These are phyloP conservation scores for Mastigias papua DNA, from an alignment of 30 jellyfish, hydroid and myxozoan genomes.

Conservation along the genomic window DNA sequence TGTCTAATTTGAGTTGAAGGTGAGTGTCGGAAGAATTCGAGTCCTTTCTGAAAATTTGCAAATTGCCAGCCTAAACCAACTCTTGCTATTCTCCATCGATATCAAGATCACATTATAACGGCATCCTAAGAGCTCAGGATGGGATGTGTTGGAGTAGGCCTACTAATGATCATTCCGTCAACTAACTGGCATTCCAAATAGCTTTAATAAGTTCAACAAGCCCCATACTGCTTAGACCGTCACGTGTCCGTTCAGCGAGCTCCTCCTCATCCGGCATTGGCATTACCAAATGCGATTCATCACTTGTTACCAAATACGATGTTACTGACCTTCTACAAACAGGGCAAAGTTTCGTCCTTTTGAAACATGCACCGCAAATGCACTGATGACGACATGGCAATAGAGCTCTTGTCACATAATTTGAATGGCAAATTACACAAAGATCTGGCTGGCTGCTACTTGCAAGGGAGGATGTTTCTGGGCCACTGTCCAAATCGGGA, in stretches of 20 bases:
- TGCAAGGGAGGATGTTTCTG: slow-evolving; percentile 19
- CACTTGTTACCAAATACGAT: slow-evolving; percentile 65
- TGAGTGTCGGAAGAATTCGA: background rate
- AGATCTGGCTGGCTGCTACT: slow-evolving; percentile 26
- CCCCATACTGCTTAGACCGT: slow-evolving; percentile 73
- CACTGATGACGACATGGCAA: slow-evolving; percentile 93
- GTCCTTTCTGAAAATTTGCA: no score
- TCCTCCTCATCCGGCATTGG: slow-evolving; percentile 73
- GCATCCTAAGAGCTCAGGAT: no score
- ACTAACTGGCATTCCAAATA: slow-evolving; percentile 88
- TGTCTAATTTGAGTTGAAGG: background rate
- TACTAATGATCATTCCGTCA: background rate
- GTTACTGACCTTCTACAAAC: slow-evolving; percentile 67
- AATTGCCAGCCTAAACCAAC: no score
- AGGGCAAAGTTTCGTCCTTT: slow-evolving; percentile 74
- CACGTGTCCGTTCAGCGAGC: slow-evolving; percentile 61
- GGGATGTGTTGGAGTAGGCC: background rate
- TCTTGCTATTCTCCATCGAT: no score
- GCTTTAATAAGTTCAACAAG: slow-evolving; percentile 69
- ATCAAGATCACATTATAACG: no score
- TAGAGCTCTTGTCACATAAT: slow-evolving; percentile 89
- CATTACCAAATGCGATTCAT: slow-evolving; percentile 67
- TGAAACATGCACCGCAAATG: slow-evolving; percentile 82
- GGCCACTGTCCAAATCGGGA: slow-evolving; percentile 30
- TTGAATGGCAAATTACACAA: slow-evolving; percentile 81